These are phyloP conservation scores for Bradypus variegatus DNA, from an alignment of 2,797 vertebrate genomes.

Conservation along the genomic window DNA sequence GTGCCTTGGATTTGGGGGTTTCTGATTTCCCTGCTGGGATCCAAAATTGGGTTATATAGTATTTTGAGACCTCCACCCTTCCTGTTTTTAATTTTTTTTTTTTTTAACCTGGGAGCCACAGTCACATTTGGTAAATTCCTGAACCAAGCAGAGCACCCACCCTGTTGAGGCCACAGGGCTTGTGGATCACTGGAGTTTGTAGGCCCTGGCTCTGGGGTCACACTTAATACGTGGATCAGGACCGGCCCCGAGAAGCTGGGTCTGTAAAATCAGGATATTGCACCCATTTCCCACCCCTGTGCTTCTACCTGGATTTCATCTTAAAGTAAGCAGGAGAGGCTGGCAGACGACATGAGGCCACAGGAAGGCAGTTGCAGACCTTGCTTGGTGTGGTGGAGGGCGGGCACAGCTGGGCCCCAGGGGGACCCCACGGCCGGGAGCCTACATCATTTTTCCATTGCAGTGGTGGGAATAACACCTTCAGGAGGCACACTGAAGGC, in stretches of 20 bases:
- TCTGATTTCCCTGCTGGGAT: background rate
- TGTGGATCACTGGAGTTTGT: background rate
- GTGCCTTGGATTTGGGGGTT: background rate
- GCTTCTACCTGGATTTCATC: background rate
- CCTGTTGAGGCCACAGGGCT: background rate
- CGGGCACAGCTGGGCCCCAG: background rate
- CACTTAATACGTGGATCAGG: background rate
- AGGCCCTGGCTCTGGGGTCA: background rate
- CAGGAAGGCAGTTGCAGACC: background rate
- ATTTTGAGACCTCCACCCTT: background rate
- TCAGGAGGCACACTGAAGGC: background rate
- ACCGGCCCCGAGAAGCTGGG: background rate
- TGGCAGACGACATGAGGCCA: background rate
- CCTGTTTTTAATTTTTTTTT: background rate
- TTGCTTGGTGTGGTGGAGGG: background rate
- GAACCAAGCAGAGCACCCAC: background rate
- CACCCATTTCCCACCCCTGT: background rate
- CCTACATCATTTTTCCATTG: background rate
- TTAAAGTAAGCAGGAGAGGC: constrained; percentile 18
- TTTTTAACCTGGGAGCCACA: background rate
- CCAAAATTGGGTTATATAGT: background rate
- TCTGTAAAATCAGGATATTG: background rate
- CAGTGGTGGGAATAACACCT: background rate
- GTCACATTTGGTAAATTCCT: background rate
- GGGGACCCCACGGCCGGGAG: background rate